Evolutionary conservation across 2,888 invertebrate genomes (phyloP).

Genomic region (Diarsia mendica): DNA sequence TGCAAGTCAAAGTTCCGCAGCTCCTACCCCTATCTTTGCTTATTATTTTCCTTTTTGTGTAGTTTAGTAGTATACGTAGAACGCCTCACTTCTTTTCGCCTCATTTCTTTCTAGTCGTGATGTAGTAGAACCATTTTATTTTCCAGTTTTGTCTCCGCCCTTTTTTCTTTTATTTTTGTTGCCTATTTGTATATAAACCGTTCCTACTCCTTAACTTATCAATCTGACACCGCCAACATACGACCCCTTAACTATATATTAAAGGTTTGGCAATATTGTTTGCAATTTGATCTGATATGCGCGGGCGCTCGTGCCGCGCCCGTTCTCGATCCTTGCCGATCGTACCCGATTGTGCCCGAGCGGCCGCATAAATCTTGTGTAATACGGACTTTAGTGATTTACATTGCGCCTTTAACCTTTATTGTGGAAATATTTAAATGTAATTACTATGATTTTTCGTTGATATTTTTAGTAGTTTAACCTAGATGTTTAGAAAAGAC

Average conservation of each 20-base stretch:
- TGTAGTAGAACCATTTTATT: neutral
- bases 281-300: conserved; percentile 70
- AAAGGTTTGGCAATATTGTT: conserved; percentile 69
- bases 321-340: conserved; percentile 71
- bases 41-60: neutral
- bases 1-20: neutral
- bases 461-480: conserved; percentile 11
- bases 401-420: conserved; percentile 68
- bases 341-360: conserved; percentile 67
- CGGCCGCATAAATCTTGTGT: conserved; percentile 72
- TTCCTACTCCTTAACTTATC: conserved; percentile 33
- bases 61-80: neutral
- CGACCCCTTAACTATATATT: conserved; percentile 63
- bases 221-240: conserved; percentile 52
- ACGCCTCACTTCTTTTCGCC: neutral
- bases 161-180: neutral
- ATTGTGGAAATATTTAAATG: conserved; percentile 65
- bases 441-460: conserved; percentile 56
- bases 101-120: neutral
- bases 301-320: conserved; percentile 72
- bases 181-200: neutral
- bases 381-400: conserved; percentile 70
- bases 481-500: neutral
- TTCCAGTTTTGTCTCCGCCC: neutral
- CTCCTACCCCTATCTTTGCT: neutral